Percentiles rank a stretch among this genome's conserved stretches.
Evolutionary conservation across 2,113 vertebrate genomes (phyloP).

Genomic region (Catharus bicknelli): DNA sequence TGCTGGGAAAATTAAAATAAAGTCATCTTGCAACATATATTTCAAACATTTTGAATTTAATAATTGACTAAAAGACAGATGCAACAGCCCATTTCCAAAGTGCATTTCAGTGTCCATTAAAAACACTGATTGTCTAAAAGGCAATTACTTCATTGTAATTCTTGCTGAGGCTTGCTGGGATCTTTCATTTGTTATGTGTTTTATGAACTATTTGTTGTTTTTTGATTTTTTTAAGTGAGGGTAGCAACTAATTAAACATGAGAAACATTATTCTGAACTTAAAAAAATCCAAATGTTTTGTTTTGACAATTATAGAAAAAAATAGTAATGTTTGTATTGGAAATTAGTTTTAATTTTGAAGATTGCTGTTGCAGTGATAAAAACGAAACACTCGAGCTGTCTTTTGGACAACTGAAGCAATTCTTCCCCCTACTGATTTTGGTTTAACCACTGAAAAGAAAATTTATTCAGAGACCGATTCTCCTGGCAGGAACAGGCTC

Average conservation of each 20-base stretch:
- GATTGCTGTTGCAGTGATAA: background rate
- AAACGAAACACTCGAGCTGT: background rate
- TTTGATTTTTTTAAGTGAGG: background rate
- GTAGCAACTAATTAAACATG: background rate
- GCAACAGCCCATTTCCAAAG: background rate
- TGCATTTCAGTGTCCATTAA: background rate
- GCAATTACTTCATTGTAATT: background rate
- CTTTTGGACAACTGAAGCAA: background rate
- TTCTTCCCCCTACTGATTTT: background rate
- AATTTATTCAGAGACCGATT: background rate
- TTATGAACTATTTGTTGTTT: background rate
- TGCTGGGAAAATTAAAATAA: conserved; percentile 33
- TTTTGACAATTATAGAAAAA: background rate
- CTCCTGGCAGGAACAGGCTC: fast-evolving
- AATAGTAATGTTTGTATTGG: background rate
- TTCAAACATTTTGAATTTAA: conserved; percentile 30
- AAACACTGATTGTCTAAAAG: background rate
- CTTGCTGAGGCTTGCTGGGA: background rate
- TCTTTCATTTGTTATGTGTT: background rate
- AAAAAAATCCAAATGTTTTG: background rate
- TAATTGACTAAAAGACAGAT: conserved; percentile 18
- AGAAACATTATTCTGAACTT: background rate
- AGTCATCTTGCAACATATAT: background rate
- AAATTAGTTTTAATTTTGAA: background rate
- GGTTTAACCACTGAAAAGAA: background rate